A percentile compares a stretch with the other conserved stretches of the same genome.
Conservation (phyloP, 2,888 invertebrate genomes). For the Ypsolopha scabrella region DNA sequence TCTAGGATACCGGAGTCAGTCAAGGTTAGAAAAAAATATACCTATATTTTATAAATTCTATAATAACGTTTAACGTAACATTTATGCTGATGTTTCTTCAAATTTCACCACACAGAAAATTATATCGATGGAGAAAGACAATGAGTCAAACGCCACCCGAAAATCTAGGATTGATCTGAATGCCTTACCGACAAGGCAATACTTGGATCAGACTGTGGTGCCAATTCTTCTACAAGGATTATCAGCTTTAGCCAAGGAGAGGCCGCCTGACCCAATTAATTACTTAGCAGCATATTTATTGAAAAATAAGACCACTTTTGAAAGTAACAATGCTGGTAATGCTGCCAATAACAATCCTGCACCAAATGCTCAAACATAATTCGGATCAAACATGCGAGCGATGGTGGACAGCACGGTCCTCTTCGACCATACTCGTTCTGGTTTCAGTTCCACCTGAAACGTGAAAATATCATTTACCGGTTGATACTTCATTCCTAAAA, state of each 20-base stretch:
- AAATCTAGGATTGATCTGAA: slow-evolving; percentile 88
- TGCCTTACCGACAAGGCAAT: slow-evolving; percentile 93
- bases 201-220: slow-evolving; percentile 97
- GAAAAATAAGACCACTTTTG: slow-evolving; percentile 89
- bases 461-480: no score
- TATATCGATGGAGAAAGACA: slow-evolving; percentile 73
- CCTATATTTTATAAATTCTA: neutral
- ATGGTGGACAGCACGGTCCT: no score
- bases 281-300: slow-evolving; percentile 92
- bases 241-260: slow-evolving; percentile 91
- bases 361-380: slow-evolving; percentile 17
- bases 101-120: slow-evolving; percentile 35
- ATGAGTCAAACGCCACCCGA: slow-evolving; percentile 74
- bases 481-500: no score
- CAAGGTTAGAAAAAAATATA: slow-evolving; percentile 32
- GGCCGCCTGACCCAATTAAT: slow-evolving; percentile 94
- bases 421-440: no score
- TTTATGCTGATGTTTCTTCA: no score
- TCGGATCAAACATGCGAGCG: no score
- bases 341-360: slow-evolving; percentile 33
- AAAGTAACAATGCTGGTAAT: slow-evolving; percentile 49
- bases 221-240: slow-evolving; percentile 94
- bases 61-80: no score
- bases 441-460: no score
- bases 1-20: slow-evolving; percentile 57